These are phyloP conservation scores for Trimorus sp. DNA, from an alignment of 2,888 invertebrate genomes.

Conservation along the genomic window DNA sequence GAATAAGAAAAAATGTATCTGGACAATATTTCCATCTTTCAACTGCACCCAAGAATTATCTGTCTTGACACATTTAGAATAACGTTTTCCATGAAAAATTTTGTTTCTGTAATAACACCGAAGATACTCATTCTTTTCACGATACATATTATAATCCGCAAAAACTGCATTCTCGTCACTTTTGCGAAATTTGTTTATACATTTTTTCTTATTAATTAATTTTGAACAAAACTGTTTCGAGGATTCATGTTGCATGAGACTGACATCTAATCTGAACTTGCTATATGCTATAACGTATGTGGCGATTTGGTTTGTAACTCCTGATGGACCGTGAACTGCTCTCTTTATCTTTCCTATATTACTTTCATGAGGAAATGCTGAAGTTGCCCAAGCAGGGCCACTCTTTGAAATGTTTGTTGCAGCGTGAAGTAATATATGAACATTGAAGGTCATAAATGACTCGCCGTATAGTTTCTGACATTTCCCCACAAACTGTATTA, in stretches of 20 bases:
- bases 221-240: too few relatives aligned
- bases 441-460: constrained; percentile 64
- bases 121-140: constrained; percentile 11
- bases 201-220: constrained; percentile 5
- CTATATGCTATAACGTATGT: too few relatives aligned
- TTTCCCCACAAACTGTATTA: constrained; percentile 51
- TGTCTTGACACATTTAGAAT: constrained; percentile 15
- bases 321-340: too few relatives aligned
- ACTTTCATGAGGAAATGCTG: constrained; percentile 61
- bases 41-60: constrained; percentile 26
- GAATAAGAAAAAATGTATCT: constrained; percentile 32
- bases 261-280: too few relatives aligned
- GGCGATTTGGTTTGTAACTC: too few relatives aligned
- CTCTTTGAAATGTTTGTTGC: constrained; percentile 44
- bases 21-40: constrained; percentile 14
- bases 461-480: constrained; percentile 57
- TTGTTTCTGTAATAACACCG: constrained; percentile 14
- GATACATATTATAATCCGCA: constrained; percentile 9
- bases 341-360: constrained; percentile 37
- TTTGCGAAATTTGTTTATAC: constrained; percentile 12
- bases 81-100: constrained; percentile 14
- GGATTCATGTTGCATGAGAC: too few relatives aligned
- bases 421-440: constrained; percentile 58
- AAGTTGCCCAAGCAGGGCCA: constrained; percentile 64
- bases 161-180: constrained; percentile 28